These are phyloP conservation scores for Ostrea denselamellosa DNA, from an alignment of 1,140 invertebrate species.

Conservation along the genomic window DNA sequence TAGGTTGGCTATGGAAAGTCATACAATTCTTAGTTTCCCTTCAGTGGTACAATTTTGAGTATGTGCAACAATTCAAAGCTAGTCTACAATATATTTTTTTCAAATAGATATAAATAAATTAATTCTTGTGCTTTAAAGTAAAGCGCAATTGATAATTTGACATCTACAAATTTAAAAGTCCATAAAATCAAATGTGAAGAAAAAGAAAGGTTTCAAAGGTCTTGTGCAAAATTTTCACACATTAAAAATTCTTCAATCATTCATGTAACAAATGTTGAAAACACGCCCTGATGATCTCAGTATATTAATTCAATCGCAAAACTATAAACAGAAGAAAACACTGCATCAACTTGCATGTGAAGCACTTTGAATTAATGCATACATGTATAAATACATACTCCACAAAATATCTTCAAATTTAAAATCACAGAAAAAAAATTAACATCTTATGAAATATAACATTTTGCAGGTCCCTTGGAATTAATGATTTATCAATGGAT, in stretches of 20 bases:
- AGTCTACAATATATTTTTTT: background rate
- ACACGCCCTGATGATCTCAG: background rate
- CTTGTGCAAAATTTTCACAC: conserved; percentile 10
- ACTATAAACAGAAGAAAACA: background rate
- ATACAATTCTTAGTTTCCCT: background rate
- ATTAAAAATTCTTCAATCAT: background rate
- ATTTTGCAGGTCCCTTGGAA: conserved; percentile 32
- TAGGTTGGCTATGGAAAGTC: conserved; percentile 19
- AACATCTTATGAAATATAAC: conserved; percentile 22
- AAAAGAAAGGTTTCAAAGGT: background rate
- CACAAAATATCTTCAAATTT: background rate
- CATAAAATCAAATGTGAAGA: conserved; percentile 11
- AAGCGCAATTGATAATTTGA: background rate
- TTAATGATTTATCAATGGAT: conserved; percentile 9
- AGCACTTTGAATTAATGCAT: conserved; percentile 24
- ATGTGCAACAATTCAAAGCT: conserved; percentile 35
- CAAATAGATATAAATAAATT: conserved; percentile 18
- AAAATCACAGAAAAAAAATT: conserved; percentile 38
- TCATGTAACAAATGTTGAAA: conserved; percentile 13
- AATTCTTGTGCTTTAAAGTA: conserved; percentile 19
- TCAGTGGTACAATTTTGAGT: conserved; percentile 30
- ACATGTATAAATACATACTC: background rate
- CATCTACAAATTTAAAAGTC: background rate
- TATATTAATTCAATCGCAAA: background rate
- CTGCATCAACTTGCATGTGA: conserved; percentile 27